Conservation (phyloP, 2,888 invertebrate genomes). For the Lottia gigantea region DNA sequence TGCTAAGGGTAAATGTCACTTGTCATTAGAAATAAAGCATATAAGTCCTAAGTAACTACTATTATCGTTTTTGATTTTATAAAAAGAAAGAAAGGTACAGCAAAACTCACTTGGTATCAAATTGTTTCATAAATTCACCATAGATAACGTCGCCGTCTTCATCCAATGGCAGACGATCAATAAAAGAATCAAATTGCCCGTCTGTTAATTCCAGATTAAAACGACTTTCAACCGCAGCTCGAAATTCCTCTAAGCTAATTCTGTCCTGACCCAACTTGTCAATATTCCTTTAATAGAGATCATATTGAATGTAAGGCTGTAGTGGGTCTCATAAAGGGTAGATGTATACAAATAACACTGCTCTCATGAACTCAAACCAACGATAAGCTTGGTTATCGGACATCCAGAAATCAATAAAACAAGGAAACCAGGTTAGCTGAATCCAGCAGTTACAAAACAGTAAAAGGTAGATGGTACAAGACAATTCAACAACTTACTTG, state of each 20-base stretch:
- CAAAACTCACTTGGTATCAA: conserved; percentile 63
- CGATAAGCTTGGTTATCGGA: too few relatives aligned
- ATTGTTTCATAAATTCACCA: conserved; percentile 66
- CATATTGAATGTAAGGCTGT: background rate
- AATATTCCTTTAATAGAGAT: conserved; percentile 56
- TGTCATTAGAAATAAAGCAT: too few relatives aligned
- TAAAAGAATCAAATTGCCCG: conserved; percentile 59
- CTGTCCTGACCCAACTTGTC: conserved; percentile 61
- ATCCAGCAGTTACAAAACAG: too few relatives aligned
- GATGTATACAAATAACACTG: too few relatives aligned
- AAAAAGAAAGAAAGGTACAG: too few relatives aligned
- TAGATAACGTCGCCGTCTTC: conserved; percentile 65
- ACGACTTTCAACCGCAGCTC: conserved; percentile 65
- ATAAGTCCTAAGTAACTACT: background rate
- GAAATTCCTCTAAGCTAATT: conserved; percentile 65
- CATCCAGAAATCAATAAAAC: too few relatives aligned
- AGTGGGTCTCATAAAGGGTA: too few relatives aligned
- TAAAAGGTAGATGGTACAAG: too few relatives aligned
- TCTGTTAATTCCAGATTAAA: conserved; percentile 64
- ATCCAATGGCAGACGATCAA: conserved; percentile 64
- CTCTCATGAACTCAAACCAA: background rate
- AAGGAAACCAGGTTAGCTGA: too few relatives aligned
- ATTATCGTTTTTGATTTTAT: too few relatives aligned
- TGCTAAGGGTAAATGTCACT: background rate
- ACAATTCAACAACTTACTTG: conserved; percentile 54